A percentile compares a stretch with the other conserved stretches of the same genome.
Conservation (phyloP, 2,797 vertebrate species). For the Salmo trutta region DNA sequence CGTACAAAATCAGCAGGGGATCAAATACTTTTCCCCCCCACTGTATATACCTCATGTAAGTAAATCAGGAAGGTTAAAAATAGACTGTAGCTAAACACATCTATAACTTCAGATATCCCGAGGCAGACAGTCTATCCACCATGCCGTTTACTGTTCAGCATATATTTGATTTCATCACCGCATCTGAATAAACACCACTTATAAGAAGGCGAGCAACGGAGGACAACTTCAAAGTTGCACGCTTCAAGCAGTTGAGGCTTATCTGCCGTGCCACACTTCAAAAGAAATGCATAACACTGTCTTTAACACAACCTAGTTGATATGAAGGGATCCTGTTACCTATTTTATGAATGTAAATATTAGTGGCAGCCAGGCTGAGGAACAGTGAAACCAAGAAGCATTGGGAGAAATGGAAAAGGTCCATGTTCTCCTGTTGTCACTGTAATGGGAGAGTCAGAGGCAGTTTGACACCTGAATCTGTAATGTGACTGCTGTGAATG, state of each 20-base stretch:
- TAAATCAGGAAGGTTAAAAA: not conserved
- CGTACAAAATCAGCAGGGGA: no score
- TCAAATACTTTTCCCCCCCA: no score
- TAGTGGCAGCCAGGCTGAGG: conserved; percentile 48
- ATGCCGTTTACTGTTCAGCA: conserved; percentile 19
- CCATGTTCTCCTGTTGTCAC: not conserved
- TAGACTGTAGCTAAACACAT: not conserved
- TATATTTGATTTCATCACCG: conserved; percentile 42
- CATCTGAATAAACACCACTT: conserved; percentile 56
- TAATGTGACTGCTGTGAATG: not conserved
- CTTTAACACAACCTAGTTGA: conserved; percentile 42
- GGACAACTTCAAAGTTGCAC: conserved; percentile 64
- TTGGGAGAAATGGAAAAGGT: conserved; percentile 1
- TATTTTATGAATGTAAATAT: conserved; percentile 48
- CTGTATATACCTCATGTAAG: not conserved
- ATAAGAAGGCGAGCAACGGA: conserved; percentile 47
- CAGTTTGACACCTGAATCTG: not conserved
- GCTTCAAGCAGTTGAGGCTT: conserved; percentile 56
- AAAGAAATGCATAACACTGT: conserved; percentile 63
- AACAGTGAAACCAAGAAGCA: conserved; percentile 31
- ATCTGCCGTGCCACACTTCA: conserved; percentile 63
- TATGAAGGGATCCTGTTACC: conserved; percentile 49
- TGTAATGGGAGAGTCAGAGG: not conserved
- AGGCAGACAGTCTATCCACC: conserved; percentile 11
- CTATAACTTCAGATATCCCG: conserved; percentile 30